Percentiles rank a stretch among this genome's conserved stretches.
These are phyloP conservation scores for Dendrocincla tyrannina DNA, from an alignment of 2,797 vertebrate genomes.

Conservation along the genomic window DNA sequence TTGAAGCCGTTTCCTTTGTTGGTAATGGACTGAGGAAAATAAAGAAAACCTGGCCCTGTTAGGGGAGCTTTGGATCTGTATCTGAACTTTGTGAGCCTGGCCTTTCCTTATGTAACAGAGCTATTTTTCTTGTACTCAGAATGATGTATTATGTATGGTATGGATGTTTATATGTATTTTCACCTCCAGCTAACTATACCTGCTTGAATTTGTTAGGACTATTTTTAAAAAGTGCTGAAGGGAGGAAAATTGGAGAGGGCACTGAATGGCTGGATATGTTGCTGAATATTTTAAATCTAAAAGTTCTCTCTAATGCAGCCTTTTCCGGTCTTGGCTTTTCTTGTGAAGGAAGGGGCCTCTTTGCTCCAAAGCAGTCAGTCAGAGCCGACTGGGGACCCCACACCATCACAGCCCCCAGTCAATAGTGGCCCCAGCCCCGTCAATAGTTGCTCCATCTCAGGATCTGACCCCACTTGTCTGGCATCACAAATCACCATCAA, in stretches of 20 bases:
- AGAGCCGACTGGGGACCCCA: not conserved
- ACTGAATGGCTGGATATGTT: not conserved
- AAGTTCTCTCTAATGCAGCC: not conserved
- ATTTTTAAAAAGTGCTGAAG: constrained; percentile 46
- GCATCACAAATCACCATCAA: not conserved
- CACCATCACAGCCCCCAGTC: not conserved
- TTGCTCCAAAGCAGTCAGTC: not conserved
- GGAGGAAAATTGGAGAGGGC: not conserved
- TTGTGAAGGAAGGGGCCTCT: not conserved
- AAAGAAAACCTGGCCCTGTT: not conserved
- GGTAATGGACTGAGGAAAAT: not conserved
- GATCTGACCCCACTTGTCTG: not conserved
- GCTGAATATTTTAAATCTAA: constrained; percentile 16
- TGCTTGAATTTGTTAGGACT: constrained; percentile 38
- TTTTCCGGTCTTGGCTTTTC: not conserved
- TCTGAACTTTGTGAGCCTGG: not conserved
- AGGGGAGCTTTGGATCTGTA: constrained; percentile 8
- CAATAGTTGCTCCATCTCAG: not conserved
- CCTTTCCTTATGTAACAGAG: not conserved
- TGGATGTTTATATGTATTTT: constrained; percentile 48
- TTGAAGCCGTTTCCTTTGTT: constrained; percentile 27
- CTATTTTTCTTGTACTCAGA: constrained; percentile 22
- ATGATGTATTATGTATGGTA: constrained; percentile 23
- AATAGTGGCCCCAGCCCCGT: not conserved
- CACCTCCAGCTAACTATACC: constrained; percentile 48